A percentile compares a stretch with the other conserved stretches of the same genome.
Evolutionary conservation across 2,113 vertebrate species (phyloP).

Genomic region (Nannobrachium achirus): DNA sequence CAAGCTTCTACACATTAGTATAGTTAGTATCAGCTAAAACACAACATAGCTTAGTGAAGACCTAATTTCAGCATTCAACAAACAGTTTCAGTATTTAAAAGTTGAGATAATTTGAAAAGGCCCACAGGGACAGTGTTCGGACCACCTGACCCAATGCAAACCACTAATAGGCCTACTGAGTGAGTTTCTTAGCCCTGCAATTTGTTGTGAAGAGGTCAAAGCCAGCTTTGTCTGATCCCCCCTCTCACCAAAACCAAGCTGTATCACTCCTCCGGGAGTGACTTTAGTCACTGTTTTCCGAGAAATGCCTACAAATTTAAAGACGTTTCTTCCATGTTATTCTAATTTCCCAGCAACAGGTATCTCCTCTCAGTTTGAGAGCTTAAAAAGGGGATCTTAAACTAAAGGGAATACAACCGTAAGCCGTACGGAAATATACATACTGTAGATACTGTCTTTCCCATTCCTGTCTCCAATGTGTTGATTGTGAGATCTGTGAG

Average conservation of each 20-base stretch:
- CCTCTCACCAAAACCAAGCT: not conserved
- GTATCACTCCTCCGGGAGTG: conserved; percentile 15
- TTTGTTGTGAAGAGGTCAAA: not conserved
- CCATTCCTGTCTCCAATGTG: not conserved
- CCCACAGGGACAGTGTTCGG: not conserved
- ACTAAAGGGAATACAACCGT: not conserved
- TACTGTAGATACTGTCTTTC: conserved; percentile 9
- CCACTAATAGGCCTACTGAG: not conserved
- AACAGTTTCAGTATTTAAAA: not conserved
- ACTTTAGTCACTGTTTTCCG: not conserved
- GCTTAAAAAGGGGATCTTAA: not conserved
- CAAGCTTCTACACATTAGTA: not conserved
- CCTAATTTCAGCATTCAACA: not conserved
- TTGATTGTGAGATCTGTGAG: not conserved
- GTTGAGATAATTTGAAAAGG: not conserved
- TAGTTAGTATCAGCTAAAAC: not conserved
- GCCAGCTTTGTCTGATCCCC: not conserved
- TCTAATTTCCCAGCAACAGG: not conserved
- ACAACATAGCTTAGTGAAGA: not conserved
- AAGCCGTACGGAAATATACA: not conserved
- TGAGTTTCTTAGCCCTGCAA: not conserved
- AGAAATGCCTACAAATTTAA: not conserved
- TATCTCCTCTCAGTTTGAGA: not conserved
- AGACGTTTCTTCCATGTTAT: not conserved
- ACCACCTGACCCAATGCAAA: not conserved